Percentiles rank a stretch among this genome's conserved stretches.
Conservation (phyloP, 2,888 invertebrate genomes). For the Leptinotarsa tumamoca region DNA sequence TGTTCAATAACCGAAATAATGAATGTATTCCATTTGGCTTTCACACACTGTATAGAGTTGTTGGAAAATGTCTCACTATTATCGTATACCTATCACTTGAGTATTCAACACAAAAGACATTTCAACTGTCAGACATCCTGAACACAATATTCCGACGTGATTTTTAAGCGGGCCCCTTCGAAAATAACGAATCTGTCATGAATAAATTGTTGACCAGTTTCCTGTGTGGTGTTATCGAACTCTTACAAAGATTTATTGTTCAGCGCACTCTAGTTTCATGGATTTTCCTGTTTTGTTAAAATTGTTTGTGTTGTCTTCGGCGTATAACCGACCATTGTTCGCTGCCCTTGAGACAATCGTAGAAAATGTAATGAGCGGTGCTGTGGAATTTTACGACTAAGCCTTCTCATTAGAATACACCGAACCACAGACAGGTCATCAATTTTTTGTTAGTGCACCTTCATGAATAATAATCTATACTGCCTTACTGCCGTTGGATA, state of each 20-base stretch:
- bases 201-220: slow-evolving; percentile 15
- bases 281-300: slow-evolving; percentile 9
- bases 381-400: slow-evolving; percentile 3
- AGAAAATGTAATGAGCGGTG: slow-evolving; percentile 17
- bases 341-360: slow-evolving; percentile 19
- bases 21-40: no score
- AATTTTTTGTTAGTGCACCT: neutral
- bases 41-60: neutral
- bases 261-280: slow-evolving; percentile 7
- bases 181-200: neutral
- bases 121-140: neutral
- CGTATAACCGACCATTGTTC: slow-evolving; percentile 4
- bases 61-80: neutral
- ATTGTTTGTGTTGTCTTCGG: slow-evolving; percentile 11
- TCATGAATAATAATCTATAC: slow-evolving; percentile 2
- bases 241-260: neutral
- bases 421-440: neutral
- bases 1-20: no score
- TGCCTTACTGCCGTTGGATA: no score
- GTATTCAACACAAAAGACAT: neutral
- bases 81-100: neutral
- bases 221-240: slow-evolving; percentile 17
- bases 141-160: neutral
- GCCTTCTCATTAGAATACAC: slow-evolving; percentile 11
- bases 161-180: neutral